phyloP scores from a whole-genome alignment of 2,888 invertebrate species.

The Apodemia mormo region DNA sequence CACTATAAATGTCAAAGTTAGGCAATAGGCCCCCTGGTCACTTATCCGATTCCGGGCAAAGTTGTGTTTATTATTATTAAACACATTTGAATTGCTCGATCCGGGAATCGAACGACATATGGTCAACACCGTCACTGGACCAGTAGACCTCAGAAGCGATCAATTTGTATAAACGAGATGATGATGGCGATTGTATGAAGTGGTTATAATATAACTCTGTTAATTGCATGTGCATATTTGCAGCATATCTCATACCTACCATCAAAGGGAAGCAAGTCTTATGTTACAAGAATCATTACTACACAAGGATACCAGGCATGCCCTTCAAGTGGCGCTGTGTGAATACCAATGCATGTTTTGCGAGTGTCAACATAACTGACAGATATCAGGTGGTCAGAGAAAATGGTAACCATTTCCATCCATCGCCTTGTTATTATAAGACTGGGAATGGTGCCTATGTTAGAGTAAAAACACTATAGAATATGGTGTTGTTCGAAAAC shows the following conservation, averaged over 20 bases:
- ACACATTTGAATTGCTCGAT: no score
- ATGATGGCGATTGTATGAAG: no score
- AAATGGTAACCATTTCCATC: neutral
- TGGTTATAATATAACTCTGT: no score
- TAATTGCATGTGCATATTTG: neutral
- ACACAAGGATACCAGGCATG: constrained; percentile 47
- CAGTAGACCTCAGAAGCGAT: no score
- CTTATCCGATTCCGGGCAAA: no score
- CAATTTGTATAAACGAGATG: no score
- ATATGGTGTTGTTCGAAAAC: no score
- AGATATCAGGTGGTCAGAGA: neutral
- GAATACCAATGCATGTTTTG: constrained; percentile 43
- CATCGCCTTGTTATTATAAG: constrained; percentile 1
- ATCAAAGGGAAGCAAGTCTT: constrained; percentile 46
- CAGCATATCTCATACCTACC: constrained; percentile 44
- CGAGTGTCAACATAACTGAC: constrained; percentile 31
- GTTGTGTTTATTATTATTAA: no score
- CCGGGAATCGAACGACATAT: no score
- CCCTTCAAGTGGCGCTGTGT: constrained; percentile 45
- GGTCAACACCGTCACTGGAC: no score
- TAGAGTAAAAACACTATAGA: neutral
- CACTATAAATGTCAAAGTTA: no score
- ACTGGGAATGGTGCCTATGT: neutral
- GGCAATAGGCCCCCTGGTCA: no score
- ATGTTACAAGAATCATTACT: constrained; percentile 52